Percentiles rank a stretch among this genome's conserved stretches.
These are phyloP conservation scores for Phrixothrix hirtus DNA, from an alignment of 2,888 invertebrate genomes.

Conservation along the genomic window DNA sequence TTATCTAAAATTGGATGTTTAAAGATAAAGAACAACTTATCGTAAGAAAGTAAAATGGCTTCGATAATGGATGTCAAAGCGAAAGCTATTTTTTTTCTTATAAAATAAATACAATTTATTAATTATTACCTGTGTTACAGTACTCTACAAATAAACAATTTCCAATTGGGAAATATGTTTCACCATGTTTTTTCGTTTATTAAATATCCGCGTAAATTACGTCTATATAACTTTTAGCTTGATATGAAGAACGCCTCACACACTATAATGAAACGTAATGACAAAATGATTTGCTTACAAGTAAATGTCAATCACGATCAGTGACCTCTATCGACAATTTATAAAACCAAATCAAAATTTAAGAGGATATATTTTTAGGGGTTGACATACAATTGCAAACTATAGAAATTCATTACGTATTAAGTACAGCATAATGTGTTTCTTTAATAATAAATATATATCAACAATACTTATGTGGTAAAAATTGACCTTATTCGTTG, in stretches of 20 bases:
- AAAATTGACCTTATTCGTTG: too few relatives aligned
- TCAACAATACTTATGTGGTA: too few relatives aligned
- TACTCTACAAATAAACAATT: constrained; percentile 31
- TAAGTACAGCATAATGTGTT: too few relatives aligned
- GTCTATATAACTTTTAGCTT: constrained; percentile 28
- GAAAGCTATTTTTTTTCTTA: constrained; percentile 19
- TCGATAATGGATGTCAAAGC: constrained; percentile 31
- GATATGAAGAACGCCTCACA: constrained; percentile 35
- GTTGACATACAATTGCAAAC: too few relatives aligned
- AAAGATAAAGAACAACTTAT: constrained; percentile 16
- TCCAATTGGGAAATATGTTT: constrained; percentile 27
- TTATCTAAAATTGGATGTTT: constrained; percentile 20
- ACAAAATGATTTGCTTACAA: constrained; percentile 31
- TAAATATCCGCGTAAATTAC: constrained; percentile 24
- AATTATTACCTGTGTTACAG: constrained; percentile 31
- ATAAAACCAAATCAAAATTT: too few relatives aligned
- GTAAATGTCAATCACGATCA: neutral
- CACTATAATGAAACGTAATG: constrained; percentile 35
- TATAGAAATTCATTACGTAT: too few relatives aligned
- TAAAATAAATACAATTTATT: constrained; percentile 14
- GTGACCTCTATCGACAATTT: neutral
- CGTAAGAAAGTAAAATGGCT: constrained; percentile 30
- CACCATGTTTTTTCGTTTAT: constrained; percentile 29
- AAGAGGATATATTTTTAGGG: too few relatives aligned
- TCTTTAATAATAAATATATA: too few relatives aligned